phyloP scores from a whole-genome alignment of 53 echinoderm and acorn worm genomes.

The Echinarachnius parma region DNA sequence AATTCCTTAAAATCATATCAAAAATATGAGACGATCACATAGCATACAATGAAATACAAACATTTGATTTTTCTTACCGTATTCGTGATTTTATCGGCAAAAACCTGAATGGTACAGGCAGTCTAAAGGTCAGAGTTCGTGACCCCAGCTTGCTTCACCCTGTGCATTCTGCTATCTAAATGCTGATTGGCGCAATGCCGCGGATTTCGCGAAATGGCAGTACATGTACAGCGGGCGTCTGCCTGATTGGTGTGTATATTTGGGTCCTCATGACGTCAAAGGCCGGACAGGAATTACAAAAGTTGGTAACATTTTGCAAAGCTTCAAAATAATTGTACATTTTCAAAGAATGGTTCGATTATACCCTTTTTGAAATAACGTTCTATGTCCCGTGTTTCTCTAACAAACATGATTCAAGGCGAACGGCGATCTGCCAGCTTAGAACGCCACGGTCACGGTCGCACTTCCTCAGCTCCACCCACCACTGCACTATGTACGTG shows the following conservation, averaged over 20 bases:
- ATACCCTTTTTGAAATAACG: too few relatives aligned
- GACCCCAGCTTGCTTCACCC: constrained; percentile 33
- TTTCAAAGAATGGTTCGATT: too few relatives aligned
- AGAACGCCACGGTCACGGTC: too few relatives aligned
- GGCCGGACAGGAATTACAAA: too few relatives aligned
- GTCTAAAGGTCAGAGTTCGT: constrained; percentile 53
- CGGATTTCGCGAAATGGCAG: too few relatives aligned
- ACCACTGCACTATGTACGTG: too few relatives aligned
- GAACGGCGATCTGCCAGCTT: too few relatives aligned
- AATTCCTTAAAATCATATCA: neutral
- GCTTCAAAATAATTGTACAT: too few relatives aligned
- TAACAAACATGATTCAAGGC: too few relatives aligned
- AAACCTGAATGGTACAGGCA: constrained; percentile 23
- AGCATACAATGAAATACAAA: neutral
- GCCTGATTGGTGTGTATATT: constrained; percentile 34
- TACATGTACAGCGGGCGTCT: constrained; percentile 41
- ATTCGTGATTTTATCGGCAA: constrained; percentile 6
- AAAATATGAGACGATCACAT: neutral
- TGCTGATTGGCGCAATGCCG: constrained; percentile 49
- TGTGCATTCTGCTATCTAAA: constrained; percentile 12
- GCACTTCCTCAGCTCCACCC: too few relatives aligned
- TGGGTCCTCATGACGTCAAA: constrained; percentile 23
- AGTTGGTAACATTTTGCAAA: too few relatives aligned
- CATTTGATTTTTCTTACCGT: constrained; percentile 14
- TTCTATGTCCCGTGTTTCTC: too few relatives aligned